These are phyloP conservation scores for Penaeus monodon DNA, from an alignment of 2,888 invertebrate species.

Conservation along the genomic window DNA sequence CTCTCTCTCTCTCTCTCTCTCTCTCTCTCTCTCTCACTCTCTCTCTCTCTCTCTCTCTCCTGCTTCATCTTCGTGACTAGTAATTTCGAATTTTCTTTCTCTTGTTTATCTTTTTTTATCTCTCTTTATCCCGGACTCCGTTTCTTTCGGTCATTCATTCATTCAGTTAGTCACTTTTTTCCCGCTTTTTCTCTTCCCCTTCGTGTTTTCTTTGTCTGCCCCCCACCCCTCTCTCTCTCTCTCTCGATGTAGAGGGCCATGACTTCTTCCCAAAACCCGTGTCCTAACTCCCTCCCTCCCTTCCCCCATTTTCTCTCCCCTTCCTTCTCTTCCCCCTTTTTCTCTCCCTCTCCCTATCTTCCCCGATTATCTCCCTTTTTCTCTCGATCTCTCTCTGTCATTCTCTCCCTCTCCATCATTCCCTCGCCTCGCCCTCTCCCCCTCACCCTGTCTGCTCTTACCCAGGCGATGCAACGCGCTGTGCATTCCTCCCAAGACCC, in stretches of 20 bases:
- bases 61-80: neutral
- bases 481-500: neutral
- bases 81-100: neutral
- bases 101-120: conserved; percentile 8
- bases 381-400: too few relatives aligned
- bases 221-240: neutral
- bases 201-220: neutral
- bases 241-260: neutral
- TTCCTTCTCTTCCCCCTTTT: too few relatives aligned
- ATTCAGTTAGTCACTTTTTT: neutral
- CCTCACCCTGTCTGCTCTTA: neutral
- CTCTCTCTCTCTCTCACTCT: neutral
- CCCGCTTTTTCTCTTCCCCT: neutral
- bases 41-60: conserved; percentile 3
- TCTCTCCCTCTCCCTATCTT: too few relatives aligned
- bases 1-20: neutral
- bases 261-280: too few relatives aligned
- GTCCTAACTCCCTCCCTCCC: too few relatives aligned
- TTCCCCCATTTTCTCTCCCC: too few relatives aligned
- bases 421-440: neutral
- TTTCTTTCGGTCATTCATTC: neutral
- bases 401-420: neutral
- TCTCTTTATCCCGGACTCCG: conserved; percentile 9
- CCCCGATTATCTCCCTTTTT: too few relatives aligned
- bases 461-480: too few relatives aligned